These are phyloP conservation scores for Cotesia vestalis DNA, from an alignment of 1,140 invertebrate species.

Conservation along the genomic window DNA sequence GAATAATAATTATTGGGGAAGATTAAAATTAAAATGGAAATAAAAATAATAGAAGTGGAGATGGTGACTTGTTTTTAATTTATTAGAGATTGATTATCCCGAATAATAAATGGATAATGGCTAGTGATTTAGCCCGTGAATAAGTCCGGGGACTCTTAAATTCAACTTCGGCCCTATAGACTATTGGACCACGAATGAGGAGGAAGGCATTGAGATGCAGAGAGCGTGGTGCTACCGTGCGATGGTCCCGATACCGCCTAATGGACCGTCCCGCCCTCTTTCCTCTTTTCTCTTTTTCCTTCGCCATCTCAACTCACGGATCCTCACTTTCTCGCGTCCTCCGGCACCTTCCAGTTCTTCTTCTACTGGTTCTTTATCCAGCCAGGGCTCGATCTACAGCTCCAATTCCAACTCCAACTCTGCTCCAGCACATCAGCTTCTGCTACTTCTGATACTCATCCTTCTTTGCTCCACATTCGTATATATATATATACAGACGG, in stretches of 20 bases:
- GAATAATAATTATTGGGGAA: too few relatives aligned
- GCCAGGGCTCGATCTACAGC: too few relatives aligned
- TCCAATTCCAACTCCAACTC: not conserved
- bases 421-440: constrained; percentile 7
- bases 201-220: constrained; percentile 64
- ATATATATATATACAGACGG: too few relatives aligned
- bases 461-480: not conserved
- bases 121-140: not conserved
- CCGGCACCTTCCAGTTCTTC: constrained; percentile 35
- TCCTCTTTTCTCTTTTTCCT: constrained; percentile 39
- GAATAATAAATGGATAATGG: constrained; percentile 19
- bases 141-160: constrained; percentile 23
- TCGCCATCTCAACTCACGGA: constrained; percentile 47
- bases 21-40: too few relatives aligned
- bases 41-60: too few relatives aligned
- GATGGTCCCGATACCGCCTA: constrained; percentile 67
- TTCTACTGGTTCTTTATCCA: constrained; percentile 30
- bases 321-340: constrained; percentile 42
- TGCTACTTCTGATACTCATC: not conserved
- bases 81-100: constrained; percentile 12
- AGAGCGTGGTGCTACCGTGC: constrained; percentile 66
- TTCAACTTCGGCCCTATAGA: constrained; percentile 27
- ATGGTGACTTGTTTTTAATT: not conserved
- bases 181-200: constrained; percentile 31
- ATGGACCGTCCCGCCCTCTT: constrained; percentile 60